Base-by-base conservation (phyloP, 2,888 invertebrate genomes). In the Mamestra brassicae region DNA sequence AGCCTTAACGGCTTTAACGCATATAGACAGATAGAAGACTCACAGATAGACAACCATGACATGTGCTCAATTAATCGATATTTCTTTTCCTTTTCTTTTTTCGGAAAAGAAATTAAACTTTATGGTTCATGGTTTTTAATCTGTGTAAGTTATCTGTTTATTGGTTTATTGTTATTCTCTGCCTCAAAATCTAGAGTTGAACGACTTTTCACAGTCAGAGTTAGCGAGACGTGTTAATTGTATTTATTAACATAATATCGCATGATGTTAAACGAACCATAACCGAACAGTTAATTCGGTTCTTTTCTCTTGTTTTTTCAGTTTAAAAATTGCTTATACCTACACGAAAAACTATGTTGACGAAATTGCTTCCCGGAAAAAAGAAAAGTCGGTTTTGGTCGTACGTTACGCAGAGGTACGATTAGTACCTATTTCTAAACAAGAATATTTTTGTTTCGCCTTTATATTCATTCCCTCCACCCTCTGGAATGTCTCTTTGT, bases 181-280 rank as follows among this genome's bases (percentile, higher is more conserved):
- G 17, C 58, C 63, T 81, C 76, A 81, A 84, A 84, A 83, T 87
- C 83, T 84, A 71, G 90, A 92, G 95, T 95, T 95, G 91, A 94
- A 94, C 89, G 95, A 93, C 92, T 80, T 54, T 15, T 72, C 68
- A 89, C 89, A 89, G 85, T 78, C 81, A 76, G 89, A 88, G 91
- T 91, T 89, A 92, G 89, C 91, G 89, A 90, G 90, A 88, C 89
- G 86, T 81, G 89, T 88, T 95, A 94, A 95, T 95, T 95, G 94
- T 93, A 94, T 95, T 92, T 93, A 95, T 96, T 96, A 95, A 89
- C 95, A 96, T 96, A 95, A 93, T 80, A 93, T 92, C 89, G 91
- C 93, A 93, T 90, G 90, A 89, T 87, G 92, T 84, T 88, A 89
- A 93, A 92, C 95, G 93, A 93, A 94, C 94, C 95, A 88, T 92